Base-by-base conservation (phyloP, 2,797 vertebrate species). In the Xenops minutus region DNA sequence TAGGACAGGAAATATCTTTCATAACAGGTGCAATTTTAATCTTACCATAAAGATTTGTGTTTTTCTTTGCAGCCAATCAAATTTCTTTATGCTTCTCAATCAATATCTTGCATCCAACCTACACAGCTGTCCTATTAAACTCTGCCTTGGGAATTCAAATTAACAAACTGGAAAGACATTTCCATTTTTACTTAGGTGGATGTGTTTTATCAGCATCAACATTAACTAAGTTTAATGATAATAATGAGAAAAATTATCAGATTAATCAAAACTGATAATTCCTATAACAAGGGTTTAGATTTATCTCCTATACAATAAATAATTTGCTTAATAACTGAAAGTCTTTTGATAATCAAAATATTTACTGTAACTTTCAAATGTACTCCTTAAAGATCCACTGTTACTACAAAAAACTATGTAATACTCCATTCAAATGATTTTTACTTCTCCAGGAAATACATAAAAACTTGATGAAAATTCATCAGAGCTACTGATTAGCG, bases 341-440 rank as follows among this genome's bases (percentile, higher is more conserved):
- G 17, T 43, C 16, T 54, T 93, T 77, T 74, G 29, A 74, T 86
- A 91, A 92, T 23, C 13, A 83, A 85, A 94, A 91, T 81, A 94
- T 51, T 76, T 93, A 83, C 66, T 84, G 12, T 27, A 76, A 37
- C 58, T 86, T 88, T 80, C 64, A 92, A 77, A 67, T 36, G 78
- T 88, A n/a, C 18, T 68, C 22, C 4, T 9, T 51, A 49, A 54
- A 87, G 44, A 80, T 49, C 15, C 32, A 52, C 9, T 30, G 22
- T 48, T 78, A 74, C 8, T 61, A 62, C 21, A 71, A 88, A 75
- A 48, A 68, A 32, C 1, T 8, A 27, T 22, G 27, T 32, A 29
- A 84, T 9, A 44, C 12, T 58, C 76, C 7, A 74, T 66, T 69
- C 27, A 58, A 82, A 69, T 19, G 8, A 68, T 20, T 78, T 88